Evolutionary conservation across 64 coral and sea anemone species (phyloP).

Genomic region (Dendrophyllia cribrosa): DNA sequence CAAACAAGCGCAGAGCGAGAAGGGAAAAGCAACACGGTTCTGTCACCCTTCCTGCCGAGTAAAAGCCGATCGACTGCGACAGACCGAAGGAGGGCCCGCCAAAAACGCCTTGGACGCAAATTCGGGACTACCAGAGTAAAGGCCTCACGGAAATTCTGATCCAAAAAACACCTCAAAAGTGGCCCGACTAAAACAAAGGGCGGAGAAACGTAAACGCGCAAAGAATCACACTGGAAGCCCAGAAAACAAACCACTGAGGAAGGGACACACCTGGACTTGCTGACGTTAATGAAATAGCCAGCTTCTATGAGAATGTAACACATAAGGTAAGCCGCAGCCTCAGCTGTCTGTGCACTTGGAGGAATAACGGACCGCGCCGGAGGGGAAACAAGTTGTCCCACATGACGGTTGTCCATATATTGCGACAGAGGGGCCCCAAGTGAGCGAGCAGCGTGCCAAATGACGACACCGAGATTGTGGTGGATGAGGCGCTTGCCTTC

Average conservation of each 20-base stretch:
- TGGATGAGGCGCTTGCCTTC: too few relatives aligned
- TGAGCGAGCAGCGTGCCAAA: too few relatives aligned
- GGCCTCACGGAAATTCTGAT: background rate
- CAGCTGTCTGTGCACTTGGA: background rate
- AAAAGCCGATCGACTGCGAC: background rate
- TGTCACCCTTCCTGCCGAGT: background rate
- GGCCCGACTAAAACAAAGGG: slow-evolving; percentile 28
- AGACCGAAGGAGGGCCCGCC: slow-evolving; percentile 20
- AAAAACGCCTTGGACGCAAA: slow-evolving; percentile 3
- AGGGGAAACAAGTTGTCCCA: background rate
- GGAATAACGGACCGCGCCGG: background rate
- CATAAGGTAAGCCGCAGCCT: background rate
- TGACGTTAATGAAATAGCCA: background rate
- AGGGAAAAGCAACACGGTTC: background rate
- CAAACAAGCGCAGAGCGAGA: background rate
- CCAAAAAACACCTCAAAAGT: background rate
- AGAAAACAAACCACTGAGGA: background rate
- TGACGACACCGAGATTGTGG: too few relatives aligned
- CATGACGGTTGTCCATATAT: slow-evolving; percentile 12
- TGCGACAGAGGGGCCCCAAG: background rate
- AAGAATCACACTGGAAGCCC: background rate
- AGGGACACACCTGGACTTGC: background rate
- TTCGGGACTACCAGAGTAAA: slow-evolving; percentile 13
- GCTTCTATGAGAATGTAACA: slow-evolving; percentile 1
- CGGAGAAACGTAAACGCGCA: slow-evolving; percentile 39